These are phyloP conservation scores for Allolobophora icterica DNA, from an alignment of 2,888 invertebrate genomes.

Conservation along the genomic window DNA sequence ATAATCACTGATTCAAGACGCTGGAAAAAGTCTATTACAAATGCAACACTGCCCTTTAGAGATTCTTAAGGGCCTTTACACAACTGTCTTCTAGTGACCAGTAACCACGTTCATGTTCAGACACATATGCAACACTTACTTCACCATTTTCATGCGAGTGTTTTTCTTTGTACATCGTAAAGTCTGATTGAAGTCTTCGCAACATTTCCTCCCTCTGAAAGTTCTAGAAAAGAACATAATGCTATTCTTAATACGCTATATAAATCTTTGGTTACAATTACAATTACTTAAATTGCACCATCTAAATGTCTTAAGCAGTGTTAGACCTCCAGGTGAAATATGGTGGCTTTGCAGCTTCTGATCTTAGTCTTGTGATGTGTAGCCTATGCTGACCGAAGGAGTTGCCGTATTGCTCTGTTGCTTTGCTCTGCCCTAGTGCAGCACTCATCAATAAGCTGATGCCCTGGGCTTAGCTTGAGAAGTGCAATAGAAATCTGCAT, in stretches of 20 bases:
- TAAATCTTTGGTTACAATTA: no score
- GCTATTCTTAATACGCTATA: no score
- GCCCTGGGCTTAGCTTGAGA: no score
- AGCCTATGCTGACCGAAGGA: not conserved
- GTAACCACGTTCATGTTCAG: no score
- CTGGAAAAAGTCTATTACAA: no score
- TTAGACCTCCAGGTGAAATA: not conserved
- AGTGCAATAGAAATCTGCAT: no score
- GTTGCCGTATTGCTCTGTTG: not conserved
- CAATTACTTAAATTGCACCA: no score
- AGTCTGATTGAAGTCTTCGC: conserved; percentile 56
- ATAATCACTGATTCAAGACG: no score
- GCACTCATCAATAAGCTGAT: no score
- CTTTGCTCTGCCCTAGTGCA: no score
- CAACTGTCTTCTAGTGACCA: not conserved
- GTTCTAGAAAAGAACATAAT: conserved; percentile 31
- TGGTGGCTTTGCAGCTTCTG: not conserved
- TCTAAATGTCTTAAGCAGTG: not conserved
- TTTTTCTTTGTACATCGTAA: conserved; percentile 55
- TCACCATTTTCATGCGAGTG: conserved; percentile 53
- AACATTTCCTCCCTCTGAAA: conserved; percentile 56
- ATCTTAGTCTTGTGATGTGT: not conserved
- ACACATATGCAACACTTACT: not conserved
- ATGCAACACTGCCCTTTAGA: no score
- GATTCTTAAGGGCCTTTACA: no score